A percentile compares a stretch with the other conserved stretches of the same genome.
phyloP scores from a whole-genome alignment of 2,888 invertebrate species.

The Sialis fuliginosa region DNA sequence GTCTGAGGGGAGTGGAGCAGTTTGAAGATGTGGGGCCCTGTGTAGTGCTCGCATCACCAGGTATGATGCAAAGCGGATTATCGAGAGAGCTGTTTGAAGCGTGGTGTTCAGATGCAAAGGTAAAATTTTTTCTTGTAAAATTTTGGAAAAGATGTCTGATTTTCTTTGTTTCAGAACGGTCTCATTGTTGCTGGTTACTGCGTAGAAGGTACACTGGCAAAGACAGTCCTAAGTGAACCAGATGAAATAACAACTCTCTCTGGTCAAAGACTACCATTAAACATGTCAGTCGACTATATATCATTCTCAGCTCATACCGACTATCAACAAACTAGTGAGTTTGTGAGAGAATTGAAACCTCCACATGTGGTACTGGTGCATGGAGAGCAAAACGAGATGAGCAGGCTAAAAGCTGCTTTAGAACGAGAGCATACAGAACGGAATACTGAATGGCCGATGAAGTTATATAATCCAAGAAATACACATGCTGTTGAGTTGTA shows the following conservation, averaged over 20 bases:
- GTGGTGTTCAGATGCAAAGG: slow-evolving; percentile 93
- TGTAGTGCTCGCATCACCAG: slow-evolving; percentile 98
- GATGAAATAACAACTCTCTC: slow-evolving; percentile 92
- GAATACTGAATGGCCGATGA: slow-evolving; percentile 60
- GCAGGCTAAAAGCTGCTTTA: slow-evolving; percentile 81
- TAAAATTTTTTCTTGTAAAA: no score
- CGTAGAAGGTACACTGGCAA: slow-evolving; percentile 79
- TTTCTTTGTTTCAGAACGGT: slow-evolving; percentile 43
- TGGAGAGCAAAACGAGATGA: slow-evolving; percentile 99
- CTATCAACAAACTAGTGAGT: slow-evolving; percentile 94
- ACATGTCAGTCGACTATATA: slow-evolving; percentile 98
- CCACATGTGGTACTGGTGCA: slow-evolving; percentile 94
- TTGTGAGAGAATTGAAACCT: slow-evolving; percentile 84
- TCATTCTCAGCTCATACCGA: slow-evolving; percentile 99
- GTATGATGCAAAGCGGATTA: slow-evolving; percentile 99
- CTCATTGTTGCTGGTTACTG: slow-evolving; percentile 94
- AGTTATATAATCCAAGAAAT: slow-evolving; percentile 90
- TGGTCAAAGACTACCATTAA: slow-evolving; percentile 88
- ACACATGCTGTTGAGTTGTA: slow-evolving; percentile 84
- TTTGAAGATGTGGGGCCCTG: slow-evolving; percentile 99
- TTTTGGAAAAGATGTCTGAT: no score
- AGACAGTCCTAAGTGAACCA: slow-evolving; percentile 90
- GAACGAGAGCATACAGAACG: slow-evolving; percentile 78
- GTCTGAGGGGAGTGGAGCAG: slow-evolving; percentile 86
- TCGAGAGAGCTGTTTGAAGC: slow-evolving; percentile 95